A percentile compares a stretch with the other conserved stretches of the same genome.
Evolutionary conservation across 2,113 vertebrate genomes (phyloP).

Genomic region (Cranoglanis bouderius): DNA sequence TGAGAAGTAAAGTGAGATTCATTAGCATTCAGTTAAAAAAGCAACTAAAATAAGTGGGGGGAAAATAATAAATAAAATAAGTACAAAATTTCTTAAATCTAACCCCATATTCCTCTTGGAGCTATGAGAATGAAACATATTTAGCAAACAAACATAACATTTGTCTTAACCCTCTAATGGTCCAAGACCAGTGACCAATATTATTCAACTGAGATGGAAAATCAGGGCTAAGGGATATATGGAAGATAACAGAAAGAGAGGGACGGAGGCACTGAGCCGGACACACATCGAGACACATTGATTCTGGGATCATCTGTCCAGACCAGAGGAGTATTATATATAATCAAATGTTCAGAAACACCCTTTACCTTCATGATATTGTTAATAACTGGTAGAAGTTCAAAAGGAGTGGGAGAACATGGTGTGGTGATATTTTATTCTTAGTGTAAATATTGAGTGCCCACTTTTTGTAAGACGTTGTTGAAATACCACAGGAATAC

Average conservation of each 20-base stretch:
- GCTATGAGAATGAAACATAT: neutral
- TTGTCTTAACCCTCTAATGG: neutral
- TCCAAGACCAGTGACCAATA: neutral
- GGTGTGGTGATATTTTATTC: neutral
- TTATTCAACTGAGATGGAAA: neutral
- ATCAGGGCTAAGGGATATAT: neutral
- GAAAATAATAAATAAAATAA: too few relatives aligned
- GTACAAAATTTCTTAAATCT: too few relatives aligned
- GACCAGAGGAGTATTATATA: neutral
- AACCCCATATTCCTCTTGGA: neutral
- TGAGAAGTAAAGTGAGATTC: too few relatives aligned
- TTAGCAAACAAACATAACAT: neutral
- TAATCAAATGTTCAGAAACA: neutral
- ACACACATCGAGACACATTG: neutral
- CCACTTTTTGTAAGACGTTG: too few relatives aligned
- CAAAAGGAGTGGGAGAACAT: neutral
- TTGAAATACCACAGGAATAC: too few relatives aligned
- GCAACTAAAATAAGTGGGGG: too few relatives aligned
- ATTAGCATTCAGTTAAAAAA: too few relatives aligned
- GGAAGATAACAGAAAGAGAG: too few relatives aligned
- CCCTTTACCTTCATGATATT: neutral
- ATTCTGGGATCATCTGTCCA: neutral
- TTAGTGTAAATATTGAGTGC: too few relatives aligned
- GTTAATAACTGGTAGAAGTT: neutral
- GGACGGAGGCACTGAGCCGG: too few relatives aligned